These are phyloP conservation scores for Hydrocynus forskahlii DNA, from an alignment of 2,797 vertebrate genomes.

Conservation along the genomic window DNA sequence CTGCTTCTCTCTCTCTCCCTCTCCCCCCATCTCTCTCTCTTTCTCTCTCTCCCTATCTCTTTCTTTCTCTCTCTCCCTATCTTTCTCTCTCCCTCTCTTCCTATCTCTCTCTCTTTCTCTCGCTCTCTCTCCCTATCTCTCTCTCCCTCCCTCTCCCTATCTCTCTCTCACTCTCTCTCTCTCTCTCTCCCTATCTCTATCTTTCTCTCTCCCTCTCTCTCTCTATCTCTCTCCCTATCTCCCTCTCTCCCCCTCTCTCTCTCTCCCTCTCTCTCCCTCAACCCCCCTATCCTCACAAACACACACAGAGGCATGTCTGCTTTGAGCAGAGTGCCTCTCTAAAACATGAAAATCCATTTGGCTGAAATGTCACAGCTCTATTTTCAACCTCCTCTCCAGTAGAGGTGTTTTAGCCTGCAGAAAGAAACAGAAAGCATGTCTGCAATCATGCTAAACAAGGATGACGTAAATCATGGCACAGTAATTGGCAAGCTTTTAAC, in stretches of 20 bases:
- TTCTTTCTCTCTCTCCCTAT: background rate
- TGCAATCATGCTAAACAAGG: constrained; percentile 14
- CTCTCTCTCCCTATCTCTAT: no score
- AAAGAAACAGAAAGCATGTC: background rate
- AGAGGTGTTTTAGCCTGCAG: background rate
- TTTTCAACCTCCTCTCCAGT: constrained; percentile 36
- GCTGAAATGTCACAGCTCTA: constrained; percentile 40
- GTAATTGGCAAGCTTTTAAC: background rate
- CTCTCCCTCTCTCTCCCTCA: no score
- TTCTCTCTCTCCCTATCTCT: background rate
- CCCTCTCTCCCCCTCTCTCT: no score
- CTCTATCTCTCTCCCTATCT: no score
- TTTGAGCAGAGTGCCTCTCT: constrained; percentile 27
- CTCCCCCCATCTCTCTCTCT: background rate
- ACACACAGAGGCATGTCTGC: background rate
- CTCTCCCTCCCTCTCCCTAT: no score
- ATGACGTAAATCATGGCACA: constrained; percentile 14
- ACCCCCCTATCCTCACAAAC: background rate
- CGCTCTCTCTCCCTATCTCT: no score
- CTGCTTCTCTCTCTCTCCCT: background rate
- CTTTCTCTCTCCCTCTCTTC: background rate
- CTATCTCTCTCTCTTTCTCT: no score
- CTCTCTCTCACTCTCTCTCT: background rate
- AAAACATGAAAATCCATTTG: constrained; percentile 44
- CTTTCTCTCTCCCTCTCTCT: no score